These are phyloP conservation scores for Chauna torquata DNA, from an alignment of 2,113 vertebrate species.

Conservation along the genomic window DNA sequence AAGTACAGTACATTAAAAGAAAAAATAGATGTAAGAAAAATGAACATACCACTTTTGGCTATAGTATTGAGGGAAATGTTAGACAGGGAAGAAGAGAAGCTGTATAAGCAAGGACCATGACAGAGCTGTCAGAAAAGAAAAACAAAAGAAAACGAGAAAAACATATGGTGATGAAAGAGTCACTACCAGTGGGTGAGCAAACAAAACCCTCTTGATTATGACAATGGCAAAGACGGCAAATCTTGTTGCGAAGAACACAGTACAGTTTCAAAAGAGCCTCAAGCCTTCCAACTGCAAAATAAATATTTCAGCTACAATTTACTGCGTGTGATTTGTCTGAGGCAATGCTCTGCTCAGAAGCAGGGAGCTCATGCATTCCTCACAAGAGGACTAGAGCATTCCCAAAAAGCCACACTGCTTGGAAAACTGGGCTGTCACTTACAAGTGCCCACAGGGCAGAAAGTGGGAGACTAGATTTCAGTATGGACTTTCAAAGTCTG, in stretches of 20 bases:
- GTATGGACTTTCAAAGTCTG: background rate
- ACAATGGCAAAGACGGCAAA: background rate
- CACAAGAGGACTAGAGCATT: background rate
- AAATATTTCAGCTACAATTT: background rate
- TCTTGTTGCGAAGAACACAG: background rate
- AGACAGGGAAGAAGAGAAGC: slow-evolving; percentile 87
- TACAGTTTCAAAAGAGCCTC: background rate
- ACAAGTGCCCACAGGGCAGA: background rate
- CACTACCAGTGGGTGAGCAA: slow-evolving; percentile 45
- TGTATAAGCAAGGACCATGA: slow-evolving; percentile 83
- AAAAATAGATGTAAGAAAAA: slow-evolving; percentile 72
- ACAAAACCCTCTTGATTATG: background rate
- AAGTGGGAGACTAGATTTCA: background rate
- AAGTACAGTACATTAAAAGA: slow-evolving; percentile 37
- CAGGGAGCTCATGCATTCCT: background rate
- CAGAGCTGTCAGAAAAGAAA: slow-evolving; percentile 84
- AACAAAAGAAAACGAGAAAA: slow-evolving; percentile 68
- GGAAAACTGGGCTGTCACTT: background rate
- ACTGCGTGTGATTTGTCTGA: background rate
- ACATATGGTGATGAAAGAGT: slow-evolving; percentile 58
- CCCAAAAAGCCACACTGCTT: background rate
- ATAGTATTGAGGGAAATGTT: slow-evolving; percentile 90
- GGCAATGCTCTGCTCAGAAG: background rate
- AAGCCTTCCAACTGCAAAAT: background rate
- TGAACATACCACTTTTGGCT: slow-evolving; percentile 89